Evolutionary conservation across 2,888 invertebrate species (phyloP).

Genomic region (Lasioglossum marginatum): DNA sequence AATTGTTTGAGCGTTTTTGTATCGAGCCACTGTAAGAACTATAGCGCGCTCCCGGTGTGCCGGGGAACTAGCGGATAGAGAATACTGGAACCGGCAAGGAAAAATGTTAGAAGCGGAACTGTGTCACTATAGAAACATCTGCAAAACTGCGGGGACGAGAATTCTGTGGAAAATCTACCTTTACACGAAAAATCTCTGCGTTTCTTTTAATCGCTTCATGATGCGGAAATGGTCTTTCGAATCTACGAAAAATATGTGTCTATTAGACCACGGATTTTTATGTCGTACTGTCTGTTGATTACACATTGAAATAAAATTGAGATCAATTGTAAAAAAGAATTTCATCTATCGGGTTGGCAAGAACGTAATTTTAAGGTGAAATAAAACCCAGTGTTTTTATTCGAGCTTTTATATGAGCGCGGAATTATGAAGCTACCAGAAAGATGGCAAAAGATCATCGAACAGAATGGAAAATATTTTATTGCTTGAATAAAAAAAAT

Average conservation of each 20-base stretch:
- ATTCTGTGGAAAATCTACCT: not conserved
- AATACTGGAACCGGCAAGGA: not conserved
- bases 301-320: not conserved
- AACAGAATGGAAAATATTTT: too few species aligned
- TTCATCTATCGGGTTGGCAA: not conserved
- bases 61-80: not conserved
- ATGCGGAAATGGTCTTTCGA: not conserved
- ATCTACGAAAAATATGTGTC: not conserved
- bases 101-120: not conserved
- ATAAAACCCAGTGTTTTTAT: too few species aligned
- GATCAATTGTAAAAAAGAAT: not conserved
- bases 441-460: too few species aligned
- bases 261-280: not conserved
- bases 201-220: conserved; percentile 1
- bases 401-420: too few species aligned
- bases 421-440: too few species aligned
- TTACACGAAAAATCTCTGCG: not conserved
- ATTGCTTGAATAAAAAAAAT: too few species aligned
- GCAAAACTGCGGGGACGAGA: not conserved
- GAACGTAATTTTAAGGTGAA: too few species aligned
- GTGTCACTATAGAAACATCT: not conserved
- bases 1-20: conserved; percentile 26
- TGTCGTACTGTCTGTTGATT: too few species aligned
- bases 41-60: not conserved
- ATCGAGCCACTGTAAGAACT: conserved; percentile 12